These are phyloP conservation scores for Lutjanus campechanus DNA, from an alignment of 2,797 vertebrate species.

Conservation along the genomic window DNA sequence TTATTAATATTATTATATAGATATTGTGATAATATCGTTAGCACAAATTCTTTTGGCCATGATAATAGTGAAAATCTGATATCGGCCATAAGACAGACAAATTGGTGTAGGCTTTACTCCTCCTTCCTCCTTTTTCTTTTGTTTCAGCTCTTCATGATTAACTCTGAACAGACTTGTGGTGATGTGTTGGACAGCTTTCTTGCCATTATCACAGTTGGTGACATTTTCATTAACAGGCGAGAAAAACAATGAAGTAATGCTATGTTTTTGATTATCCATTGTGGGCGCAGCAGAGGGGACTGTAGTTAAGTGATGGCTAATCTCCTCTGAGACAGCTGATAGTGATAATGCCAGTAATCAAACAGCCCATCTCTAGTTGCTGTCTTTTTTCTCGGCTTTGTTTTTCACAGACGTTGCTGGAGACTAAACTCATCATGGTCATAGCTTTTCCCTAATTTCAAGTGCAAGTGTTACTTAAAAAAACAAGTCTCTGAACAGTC, in stretches of 20 bases:
- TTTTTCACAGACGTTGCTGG: not conserved
- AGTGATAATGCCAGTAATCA: not conserved
- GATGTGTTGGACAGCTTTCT: constrained; percentile 1
- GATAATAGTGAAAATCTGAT: no score
- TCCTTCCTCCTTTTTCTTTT: not conserved
- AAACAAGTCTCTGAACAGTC: not conserved
- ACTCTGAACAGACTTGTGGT: constrained; percentile 15
- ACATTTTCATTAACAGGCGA: constrained; percentile 47
- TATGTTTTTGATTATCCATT: constrained; percentile 11
- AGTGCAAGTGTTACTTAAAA: not conserved
- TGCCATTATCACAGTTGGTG: constrained; percentile 47
- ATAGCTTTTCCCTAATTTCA: not conserved
- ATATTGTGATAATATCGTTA: no score
- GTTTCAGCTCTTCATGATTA: constrained; percentile 27
- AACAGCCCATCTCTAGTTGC: not conserved
- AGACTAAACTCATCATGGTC: not conserved
- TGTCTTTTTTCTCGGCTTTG: not conserved
- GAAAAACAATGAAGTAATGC: constrained; percentile 40
- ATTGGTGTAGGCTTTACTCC: not conserved
- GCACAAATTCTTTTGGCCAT: no score
- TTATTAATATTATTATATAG: no score
- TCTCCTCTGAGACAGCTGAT: constrained; percentile 26
- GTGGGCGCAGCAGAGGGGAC: constrained; percentile 12
- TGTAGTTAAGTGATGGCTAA: constrained; percentile 25
- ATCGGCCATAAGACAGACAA: not conserved